Conservation (phyloP, 2,888 invertebrate species). For the Tethea ocularis region DNA sequence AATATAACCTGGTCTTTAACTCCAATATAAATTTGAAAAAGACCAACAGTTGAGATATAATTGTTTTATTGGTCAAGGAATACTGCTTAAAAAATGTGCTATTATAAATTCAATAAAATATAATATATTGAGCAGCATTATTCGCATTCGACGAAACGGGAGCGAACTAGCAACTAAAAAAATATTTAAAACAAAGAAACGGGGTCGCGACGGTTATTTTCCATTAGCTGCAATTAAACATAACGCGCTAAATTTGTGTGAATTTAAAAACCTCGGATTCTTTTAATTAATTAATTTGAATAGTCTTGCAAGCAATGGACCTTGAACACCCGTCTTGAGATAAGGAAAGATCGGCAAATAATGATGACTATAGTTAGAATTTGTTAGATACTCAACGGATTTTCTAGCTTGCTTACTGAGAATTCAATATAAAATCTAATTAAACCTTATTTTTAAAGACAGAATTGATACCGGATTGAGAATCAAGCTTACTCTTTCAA, state of each 20-base stretch:
- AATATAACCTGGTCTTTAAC: not conserved
- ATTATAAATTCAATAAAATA: not conserved
- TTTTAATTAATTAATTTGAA: no score
- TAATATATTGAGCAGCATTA: constrained; percentile 16
- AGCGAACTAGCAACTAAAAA: constrained; percentile 41
- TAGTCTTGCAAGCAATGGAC: no score
- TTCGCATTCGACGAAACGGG: constrained; percentile 32
- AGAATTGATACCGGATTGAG: no score
- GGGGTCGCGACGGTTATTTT: constrained; percentile 65
- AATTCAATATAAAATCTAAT: no score
- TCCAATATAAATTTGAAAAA: not conserved
- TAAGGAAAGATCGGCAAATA: no score
- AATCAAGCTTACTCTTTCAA: no score
- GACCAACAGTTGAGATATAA: not conserved
- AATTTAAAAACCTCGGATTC: not conserved
- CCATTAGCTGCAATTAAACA: constrained; percentile 50
- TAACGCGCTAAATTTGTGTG: constrained; percentile 34
- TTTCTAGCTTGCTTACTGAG: no score
- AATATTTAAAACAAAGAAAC: constrained; percentile 61
- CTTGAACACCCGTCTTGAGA: no score
- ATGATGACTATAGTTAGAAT: no score
- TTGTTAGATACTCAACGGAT: no score
- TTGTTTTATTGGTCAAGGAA: not conserved
- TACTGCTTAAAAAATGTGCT: not conserved
- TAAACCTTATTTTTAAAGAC: no score